Percentiles rank a stretch among this genome's conserved stretches.
These are phyloP conservation scores for Halcyon leucocephala DNA, from an alignment of 2,797 vertebrate species.

Conservation along the genomic window DNA sequence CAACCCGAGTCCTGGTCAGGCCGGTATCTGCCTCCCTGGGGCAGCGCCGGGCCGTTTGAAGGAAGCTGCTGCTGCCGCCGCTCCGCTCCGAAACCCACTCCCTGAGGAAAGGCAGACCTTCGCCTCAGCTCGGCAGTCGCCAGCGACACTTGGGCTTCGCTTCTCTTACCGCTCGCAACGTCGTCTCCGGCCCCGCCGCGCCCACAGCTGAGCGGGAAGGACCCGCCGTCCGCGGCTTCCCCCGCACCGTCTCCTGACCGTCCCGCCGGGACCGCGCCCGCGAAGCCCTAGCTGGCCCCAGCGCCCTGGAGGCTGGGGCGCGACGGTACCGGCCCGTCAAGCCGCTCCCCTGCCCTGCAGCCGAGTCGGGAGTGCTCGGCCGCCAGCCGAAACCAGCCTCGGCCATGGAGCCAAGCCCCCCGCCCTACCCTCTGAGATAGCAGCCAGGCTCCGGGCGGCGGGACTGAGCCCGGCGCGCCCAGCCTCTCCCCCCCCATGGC, in stretches of 20 bases:
- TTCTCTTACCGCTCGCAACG: background rate
- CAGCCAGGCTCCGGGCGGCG: background rate
- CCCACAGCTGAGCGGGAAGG: background rate
- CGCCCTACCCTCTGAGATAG: no score
- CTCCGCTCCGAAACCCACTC: accelerated
- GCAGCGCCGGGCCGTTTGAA: background rate
- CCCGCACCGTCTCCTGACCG: background rate
- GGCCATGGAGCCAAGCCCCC: background rate
- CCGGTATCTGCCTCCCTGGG: background rate
- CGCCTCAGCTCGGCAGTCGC: no score
- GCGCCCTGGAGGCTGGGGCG: no score
- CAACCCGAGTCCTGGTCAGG: accelerated
- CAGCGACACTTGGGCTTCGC: background rate
- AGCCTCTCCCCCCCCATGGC: no score
- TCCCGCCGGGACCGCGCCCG: background rate
- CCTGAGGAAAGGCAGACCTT: background rate
- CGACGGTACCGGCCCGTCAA: no score
- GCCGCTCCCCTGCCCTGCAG: no score
- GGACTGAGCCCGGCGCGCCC: background rate
- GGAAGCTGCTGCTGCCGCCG: background rate
- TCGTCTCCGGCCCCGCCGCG: no score
- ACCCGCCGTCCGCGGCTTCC: background rate
- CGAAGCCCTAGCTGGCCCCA: background rate
- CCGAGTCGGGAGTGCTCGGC: background rate
- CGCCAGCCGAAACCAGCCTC: background rate